A percentile compares a stretch with the other conserved stretches of the same genome.
phyloP scores from a whole-genome alignment of 2,888 invertebrate genomes.

The Gibbula magus region DNA sequence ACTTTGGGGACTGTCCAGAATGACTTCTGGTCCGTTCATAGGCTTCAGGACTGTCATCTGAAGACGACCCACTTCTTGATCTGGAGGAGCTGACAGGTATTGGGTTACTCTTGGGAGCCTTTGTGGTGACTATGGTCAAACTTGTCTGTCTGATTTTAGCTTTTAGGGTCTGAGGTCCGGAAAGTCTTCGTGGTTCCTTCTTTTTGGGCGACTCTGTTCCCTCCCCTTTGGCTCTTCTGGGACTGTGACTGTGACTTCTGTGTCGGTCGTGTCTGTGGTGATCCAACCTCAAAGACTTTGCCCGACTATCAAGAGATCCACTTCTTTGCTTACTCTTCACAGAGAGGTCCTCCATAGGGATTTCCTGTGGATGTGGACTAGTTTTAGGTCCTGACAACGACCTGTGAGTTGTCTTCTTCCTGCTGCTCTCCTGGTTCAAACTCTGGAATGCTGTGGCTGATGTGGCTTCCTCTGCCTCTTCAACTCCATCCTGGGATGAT shows the following conservation, averaged over 20 bases:
- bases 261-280: slow-evolving; percentile 46
- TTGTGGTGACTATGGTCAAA: slow-evolving; percentile 32
- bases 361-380: slow-evolving; percentile 64
- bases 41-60: slow-evolving; percentile 42
- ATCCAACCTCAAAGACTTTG: slow-evolving; percentile 12
- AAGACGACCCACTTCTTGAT: slow-evolving; percentile 35
- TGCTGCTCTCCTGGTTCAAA: slow-evolving; percentile 53
- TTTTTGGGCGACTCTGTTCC: neutral
- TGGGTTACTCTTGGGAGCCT: slow-evolving; percentile 25
- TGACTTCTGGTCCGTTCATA: slow-evolving; percentile 31
- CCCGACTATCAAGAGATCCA: slow-evolving; percentile 28
- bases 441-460: slow-evolving; percentile 69
- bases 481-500: slow-evolving; percentile 45
- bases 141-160: slow-evolving; percentile 25
- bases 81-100: slow-evolving; percentile 23
- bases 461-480: slow-evolving; percentile 67
- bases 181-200: neutral
- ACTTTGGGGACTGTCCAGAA: slow-evolving; percentile 60
- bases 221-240: slow-evolving; percentile 48
- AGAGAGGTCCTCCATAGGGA: slow-evolving; percentile 73
- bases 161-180: slow-evolving; percentile 12
- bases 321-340: slow-evolving; percentile 47
- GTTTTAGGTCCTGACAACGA: slow-evolving; percentile 46
- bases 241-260: slow-evolving; percentile 62
- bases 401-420: slow-evolving; percentile 36